Base-by-base conservation (phyloP, 2,797 vertebrate species). In the Sitta carolinensis region DNA sequence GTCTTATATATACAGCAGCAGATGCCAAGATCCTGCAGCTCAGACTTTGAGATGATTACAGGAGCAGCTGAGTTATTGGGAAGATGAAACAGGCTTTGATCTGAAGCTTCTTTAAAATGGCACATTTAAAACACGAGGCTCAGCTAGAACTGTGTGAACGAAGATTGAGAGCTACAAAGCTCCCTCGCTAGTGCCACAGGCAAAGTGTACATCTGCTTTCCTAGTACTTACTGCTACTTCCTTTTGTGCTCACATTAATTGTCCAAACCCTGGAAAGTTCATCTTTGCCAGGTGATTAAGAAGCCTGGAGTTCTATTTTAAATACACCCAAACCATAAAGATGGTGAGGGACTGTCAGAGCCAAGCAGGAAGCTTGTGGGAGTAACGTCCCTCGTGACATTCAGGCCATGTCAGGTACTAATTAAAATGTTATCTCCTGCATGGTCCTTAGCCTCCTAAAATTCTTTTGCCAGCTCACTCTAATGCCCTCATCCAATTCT, bases 1-100 rank as follows among this genome's bases (percentile, higher is more conserved):
- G 50, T 52, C 87, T 93, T 70, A 78, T 26, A 93, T 77, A 89
- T 51, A 94, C 78, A 91, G 76, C 69, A 87, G 90, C 91, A 94
- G 63, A 95, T 3, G 64, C 84, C 89, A 95, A 85, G 88, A 88
- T 67, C 89, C 69, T 61, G 73, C 48, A 75, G 73, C 52, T 89
- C 69, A 59, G 72, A 34, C 58, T 91, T 5, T 59, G 84, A 93
- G 90, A 83, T 55, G 70, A 94, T 88, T 91, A 75, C 84, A 90
- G 78, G 47, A 92, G 59, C 79, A 92, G 84, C 70, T 76, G 85
- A 80, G 69, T 68, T 89, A 81, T 26, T 48, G 47, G 64, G 90
- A 84, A 95, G 75, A 80, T 0, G 6, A 77, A 94, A 95, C 0
- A 51, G 61, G 84, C 61, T 95, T 89, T 94, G 89, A 96, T 87